phyloP scores from a whole-genome alignment of 2,888 invertebrate species.

The Alentia gelatinosa region DNA sequence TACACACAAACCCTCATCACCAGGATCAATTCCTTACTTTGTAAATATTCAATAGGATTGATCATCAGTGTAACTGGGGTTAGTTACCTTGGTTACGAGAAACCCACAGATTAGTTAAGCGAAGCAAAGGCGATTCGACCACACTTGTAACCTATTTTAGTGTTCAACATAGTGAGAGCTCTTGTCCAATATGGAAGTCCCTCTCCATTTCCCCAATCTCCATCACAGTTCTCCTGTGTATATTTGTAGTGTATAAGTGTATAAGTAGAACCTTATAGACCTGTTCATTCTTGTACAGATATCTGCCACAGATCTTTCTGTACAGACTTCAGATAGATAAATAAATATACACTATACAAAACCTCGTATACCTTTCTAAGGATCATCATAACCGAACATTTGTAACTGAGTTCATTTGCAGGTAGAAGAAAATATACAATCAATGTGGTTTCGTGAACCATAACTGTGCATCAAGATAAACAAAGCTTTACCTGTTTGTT shows the following conservation, averaged over 20 bases:
- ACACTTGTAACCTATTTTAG: neutral
- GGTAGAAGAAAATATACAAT: neutral
- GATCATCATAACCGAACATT: neutral
- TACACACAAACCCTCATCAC: neutral
- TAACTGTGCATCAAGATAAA: neutral
- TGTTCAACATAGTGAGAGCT: neutral
- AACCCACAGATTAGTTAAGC: neutral
- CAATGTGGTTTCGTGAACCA: neutral
- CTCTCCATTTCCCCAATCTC: neutral
- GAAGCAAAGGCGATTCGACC: slow-evolving; percentile 27
- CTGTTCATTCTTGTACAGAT: neutral
- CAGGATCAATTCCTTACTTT: neutral
- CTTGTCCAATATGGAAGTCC: neutral
- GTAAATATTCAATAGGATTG: neutral
- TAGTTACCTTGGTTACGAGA: too few relatives aligned
- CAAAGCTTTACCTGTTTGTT: neutral
- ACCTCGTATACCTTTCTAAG: neutral
- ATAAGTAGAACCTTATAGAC: neutral
- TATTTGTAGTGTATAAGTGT: neutral
- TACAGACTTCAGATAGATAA: too few relatives aligned
- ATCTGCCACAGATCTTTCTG: neutral
- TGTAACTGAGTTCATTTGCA: neutral
- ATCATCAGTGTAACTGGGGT: neutral
- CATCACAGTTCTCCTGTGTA: neutral
- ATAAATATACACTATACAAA: neutral